These are phyloP conservation scores for Xylota segnis DNA, from an alignment of 2,888 invertebrate genomes.

Conservation along the genomic window DNA sequence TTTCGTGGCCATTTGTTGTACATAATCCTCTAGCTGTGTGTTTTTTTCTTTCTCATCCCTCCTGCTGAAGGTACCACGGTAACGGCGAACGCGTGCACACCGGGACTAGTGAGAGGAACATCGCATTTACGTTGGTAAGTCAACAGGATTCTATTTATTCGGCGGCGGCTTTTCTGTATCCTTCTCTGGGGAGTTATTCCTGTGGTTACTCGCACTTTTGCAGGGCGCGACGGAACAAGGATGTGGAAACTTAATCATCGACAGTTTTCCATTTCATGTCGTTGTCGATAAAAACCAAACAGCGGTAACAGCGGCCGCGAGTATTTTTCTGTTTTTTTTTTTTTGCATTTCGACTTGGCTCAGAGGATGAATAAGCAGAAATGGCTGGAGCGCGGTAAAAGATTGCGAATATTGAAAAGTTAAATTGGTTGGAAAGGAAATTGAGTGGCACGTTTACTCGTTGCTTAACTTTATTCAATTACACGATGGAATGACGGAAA, in stretches of 20 bases:
- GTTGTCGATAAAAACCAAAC: conserved; percentile 53
- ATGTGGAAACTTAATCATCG: conserved; percentile 49
- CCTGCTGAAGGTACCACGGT: conserved; percentile 86
- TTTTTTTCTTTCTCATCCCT: neutral
- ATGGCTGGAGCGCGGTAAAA: conserved; percentile 2
- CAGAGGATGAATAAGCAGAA: conserved; percentile 31
- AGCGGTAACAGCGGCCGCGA: conserved; percentile 5
- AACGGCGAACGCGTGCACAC: conserved; percentile 89
- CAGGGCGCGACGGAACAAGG: neutral
- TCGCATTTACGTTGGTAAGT: conserved; percentile 87
- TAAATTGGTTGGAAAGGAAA: conserved; percentile 63
- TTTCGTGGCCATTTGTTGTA: neutral
- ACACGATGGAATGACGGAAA: conserved; percentile 1
- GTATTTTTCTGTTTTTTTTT: too few relatives aligned
- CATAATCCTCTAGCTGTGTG: neutral
- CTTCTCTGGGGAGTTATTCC: conserved; percentile 26
- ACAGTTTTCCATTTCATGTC: conserved; percentile 53
- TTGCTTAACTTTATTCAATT: conserved; percentile 42
- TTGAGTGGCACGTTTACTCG: conserved; percentile 53
- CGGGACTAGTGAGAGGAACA: conserved; percentile 88
- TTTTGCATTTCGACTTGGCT: conserved; percentile 10
- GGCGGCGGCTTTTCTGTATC: conserved; percentile 18
- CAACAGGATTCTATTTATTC: conserved; percentile 35
- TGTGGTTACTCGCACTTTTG: neutral
- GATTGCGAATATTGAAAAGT: conserved; percentile 58